Percentiles rank a stretch among this genome's conserved stretches.
phyloP scores from a whole-genome alignment of 2,888 invertebrate genomes.

The Gonocerus acuteangulatus region DNA sequence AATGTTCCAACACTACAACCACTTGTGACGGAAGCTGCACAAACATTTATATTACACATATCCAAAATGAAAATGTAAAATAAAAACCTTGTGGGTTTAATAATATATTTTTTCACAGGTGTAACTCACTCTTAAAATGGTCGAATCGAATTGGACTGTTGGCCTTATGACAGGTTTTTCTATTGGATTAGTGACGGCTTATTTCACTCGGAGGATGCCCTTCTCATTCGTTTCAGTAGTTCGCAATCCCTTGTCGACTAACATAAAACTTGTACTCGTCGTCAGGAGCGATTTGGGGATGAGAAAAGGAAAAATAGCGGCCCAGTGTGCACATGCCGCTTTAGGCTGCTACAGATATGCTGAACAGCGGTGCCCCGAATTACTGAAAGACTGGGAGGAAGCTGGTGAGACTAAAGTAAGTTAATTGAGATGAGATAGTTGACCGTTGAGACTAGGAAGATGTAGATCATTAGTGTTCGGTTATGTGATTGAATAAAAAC shows the following conservation, averaged over 20 bases:
- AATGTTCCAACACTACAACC: too few relatives aligned
- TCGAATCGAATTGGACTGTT: not conserved
- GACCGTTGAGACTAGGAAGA: too few relatives aligned
- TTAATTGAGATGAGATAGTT: too few relatives aligned
- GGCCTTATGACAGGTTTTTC: not conserved
- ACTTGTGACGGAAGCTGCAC: too few relatives aligned
- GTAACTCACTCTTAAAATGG: not conserved
- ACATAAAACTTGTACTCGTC: constrained; percentile 63
- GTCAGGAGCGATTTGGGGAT: constrained; percentile 67
- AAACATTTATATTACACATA: too few relatives aligned
- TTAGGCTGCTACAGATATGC: constrained; percentile 57
- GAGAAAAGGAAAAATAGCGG: constrained; percentile 69
- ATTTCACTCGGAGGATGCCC: constrained; percentile 3
- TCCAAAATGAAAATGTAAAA: too few relatives aligned
- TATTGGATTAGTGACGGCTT: constrained; percentile 1
- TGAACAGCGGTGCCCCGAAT: constrained; percentile 43
- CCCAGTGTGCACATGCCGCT: constrained; percentile 74
- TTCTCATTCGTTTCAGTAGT: not conserved
- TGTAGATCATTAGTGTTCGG: too few relatives aligned
- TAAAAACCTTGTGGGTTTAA: too few relatives aligned
- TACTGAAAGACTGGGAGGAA: constrained; percentile 55
- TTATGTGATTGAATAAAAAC: too few relatives aligned
- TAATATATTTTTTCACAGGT: too few relatives aligned
- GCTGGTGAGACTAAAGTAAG: constrained; percentile 65
- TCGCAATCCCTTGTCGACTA: not conserved